phyloP scores from a whole-genome alignment of 2,797 vertebrate genomes.

The Notolepis coatsorum region DNA sequence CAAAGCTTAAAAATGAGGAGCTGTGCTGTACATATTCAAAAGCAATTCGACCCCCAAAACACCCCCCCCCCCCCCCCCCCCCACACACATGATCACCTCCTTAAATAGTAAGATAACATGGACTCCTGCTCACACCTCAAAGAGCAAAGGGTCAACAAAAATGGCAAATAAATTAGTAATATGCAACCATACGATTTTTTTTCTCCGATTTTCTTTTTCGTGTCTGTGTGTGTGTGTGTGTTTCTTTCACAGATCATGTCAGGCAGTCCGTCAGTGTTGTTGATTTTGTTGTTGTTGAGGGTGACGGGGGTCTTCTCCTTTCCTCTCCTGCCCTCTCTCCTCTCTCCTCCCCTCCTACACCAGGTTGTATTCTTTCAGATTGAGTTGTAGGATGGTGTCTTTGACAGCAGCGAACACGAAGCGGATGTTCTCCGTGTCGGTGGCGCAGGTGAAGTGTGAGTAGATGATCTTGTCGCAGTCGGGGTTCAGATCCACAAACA shows the following conservation, averaged over 20 bases:
- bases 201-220: conserved; percentile 59
- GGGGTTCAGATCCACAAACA: conserved; percentile 98
- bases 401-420: conserved; percentile 98
- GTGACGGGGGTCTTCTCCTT: conserved; percentile 64
- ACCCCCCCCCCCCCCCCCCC: conserved; percentile 48
- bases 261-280: conserved; percentile 79
- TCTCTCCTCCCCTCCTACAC: conserved; percentile 78
- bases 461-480: conserved; percentile 99
- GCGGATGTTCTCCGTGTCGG: conserved; percentile 97
- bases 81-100: conserved; percentile 62
- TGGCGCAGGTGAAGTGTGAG: conserved; percentile 98
- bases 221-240: conserved; percentile 38
- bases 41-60: conserved; percentile 67
- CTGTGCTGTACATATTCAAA: conserved; percentile 81
- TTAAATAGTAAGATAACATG: conserved; percentile 91
- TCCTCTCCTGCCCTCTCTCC: conserved; percentile 55
- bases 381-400: conserved; percentile 97
- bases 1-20: conserved; percentile 63
- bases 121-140: conserved; percentile 83
- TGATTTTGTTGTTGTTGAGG: conserved; percentile 13
- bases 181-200: conserved; percentile 79
- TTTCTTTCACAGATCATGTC: conserved; percentile 86
- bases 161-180: conserved; percentile 95
- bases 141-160: conserved; percentile 85
- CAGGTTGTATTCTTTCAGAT: conserved; percentile 97